A percentile compares a stretch with the other conserved stretches of the same genome.
Conservation (phyloP, 2,888 invertebrate genomes). For the Sphaeridia pumilis region DNA sequence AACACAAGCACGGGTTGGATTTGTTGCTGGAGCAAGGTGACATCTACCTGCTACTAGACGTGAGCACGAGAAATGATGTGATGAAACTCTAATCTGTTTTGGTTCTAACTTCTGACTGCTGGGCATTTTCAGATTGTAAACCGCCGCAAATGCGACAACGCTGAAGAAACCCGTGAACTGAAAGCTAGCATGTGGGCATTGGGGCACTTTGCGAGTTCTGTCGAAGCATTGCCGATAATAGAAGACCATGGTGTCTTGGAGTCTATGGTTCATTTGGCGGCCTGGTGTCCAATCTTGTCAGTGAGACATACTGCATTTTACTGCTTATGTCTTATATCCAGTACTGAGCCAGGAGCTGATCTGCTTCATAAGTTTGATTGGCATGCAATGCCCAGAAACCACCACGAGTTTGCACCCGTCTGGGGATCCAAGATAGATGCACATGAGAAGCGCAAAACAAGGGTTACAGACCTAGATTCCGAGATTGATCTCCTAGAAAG, state of each 20-base stretch:
- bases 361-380: slow-evolving; percentile 56
- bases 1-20: slow-evolving; percentile 52
- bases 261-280: slow-evolving; percentile 53
- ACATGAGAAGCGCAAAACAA: slow-evolving; percentile 6
- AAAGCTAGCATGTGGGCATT: slow-evolving; percentile 82
- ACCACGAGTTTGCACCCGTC: slow-evolving; percentile 32
- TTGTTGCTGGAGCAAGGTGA: slow-evolving; percentile 42
- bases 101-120: neutral
- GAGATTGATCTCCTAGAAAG: slow-evolving; percentile 20
- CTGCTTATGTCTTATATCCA: slow-evolving; percentile 70
- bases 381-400: slow-evolving; percentile 31
- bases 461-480: slow-evolving; percentile 16
- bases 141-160: slow-evolving; percentile 47
- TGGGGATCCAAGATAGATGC: slow-evolving; percentile 18
- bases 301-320: slow-evolving; percentile 82
- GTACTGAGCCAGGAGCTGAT: slow-evolving; percentile 72
- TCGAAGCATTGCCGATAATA: slow-evolving; percentile 62
- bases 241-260: slow-evolving; percentile 48
- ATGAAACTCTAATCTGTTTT: neutral
- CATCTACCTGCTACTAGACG: slow-evolving; percentile 24
- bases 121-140: neutral
- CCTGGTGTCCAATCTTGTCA: slow-evolving; percentile 70
- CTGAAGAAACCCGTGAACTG: slow-evolving; percentile 59
- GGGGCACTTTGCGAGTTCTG: slow-evolving; percentile 68
- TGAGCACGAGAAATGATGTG: slow-evolving; percentile 10